Evolutionary conservation across 2,888 invertebrate species (phyloP), one percentile per base, ranked within the genome.

Genomic region (Athalia rosae): DNA sequence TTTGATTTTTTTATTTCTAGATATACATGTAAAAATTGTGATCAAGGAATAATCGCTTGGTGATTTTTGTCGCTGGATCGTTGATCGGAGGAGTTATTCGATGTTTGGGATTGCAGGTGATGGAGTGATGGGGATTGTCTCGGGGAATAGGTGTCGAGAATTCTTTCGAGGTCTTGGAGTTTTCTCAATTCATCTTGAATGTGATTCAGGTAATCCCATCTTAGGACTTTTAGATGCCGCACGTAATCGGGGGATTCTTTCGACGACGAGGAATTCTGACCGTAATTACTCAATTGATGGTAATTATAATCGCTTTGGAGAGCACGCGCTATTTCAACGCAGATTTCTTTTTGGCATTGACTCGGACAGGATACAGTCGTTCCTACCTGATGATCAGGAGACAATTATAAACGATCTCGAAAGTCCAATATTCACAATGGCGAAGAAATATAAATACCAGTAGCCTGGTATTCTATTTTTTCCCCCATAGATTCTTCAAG

Each of bases 201-300:
- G 80, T 90, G 90, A 77, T 89, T 89, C 80, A 91, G 83, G 78
- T 91, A 90, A 9, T 89, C 88, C 90, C 90, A 91, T n/a, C 91
- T 86, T 56, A 91, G 83, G 71, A 89, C 87, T 78, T 90, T 90
- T 77, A 91, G 81, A 78, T 90, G 90, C 79, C 89, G 90, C 41
- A 91, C 86, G 79, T 88, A 90, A 8, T 86, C 78, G 0, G 87
- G 85, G 5, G 77, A 48, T 50, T 88, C 88, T n/a, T 85, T 84
- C 53, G 28, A 28, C 28, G 28, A 28, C 28, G 28, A 28, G 28
- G 28, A 28, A 28, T 28, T 28, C 28, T 28, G 28, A 28, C 1
- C 28, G 28, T 28, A 28, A 28, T 28, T 28, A 28, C 28, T 28
- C 28, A 28, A 28, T 28, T 28, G 28, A 28, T 28, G 28, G 28